phyloP scores from a whole-genome alignment of 2,113 vertebrate genomes.

The Lathamus discolor region DNA sequence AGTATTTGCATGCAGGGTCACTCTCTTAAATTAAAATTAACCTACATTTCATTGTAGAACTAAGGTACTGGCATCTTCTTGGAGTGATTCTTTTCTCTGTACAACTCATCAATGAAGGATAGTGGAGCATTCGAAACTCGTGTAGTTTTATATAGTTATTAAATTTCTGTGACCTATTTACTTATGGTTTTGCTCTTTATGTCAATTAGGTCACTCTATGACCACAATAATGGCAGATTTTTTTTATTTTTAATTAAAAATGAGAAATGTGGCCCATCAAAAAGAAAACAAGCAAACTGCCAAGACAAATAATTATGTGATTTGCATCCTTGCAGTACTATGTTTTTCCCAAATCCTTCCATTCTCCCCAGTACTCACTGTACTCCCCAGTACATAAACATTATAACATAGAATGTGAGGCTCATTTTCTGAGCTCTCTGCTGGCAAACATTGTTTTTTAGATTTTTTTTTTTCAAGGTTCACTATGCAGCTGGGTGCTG shows the following conservation, averaged over 20 bases:
- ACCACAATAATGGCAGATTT: background rate
- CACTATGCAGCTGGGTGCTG: background rate
- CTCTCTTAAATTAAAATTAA: background rate
- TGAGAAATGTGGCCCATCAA: background rate
- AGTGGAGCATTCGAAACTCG: background rate
- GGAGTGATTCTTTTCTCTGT: background rate
- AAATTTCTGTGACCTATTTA: background rate
- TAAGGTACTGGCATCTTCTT: background rate
- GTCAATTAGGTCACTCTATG: background rate
- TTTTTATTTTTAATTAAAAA: background rate
- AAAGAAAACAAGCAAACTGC: background rate
- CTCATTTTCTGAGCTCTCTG: background rate
- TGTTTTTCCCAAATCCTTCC: background rate
- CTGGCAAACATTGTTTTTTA: background rate
- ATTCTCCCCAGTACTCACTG: background rate
- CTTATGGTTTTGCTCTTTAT: background rate
- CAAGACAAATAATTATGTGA: background rate
- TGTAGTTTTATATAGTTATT: background rate
- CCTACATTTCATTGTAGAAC: background rate
- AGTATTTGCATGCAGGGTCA: background rate
- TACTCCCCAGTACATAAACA: background rate
- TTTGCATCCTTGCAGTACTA: background rate
- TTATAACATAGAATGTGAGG: background rate
- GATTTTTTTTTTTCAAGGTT: background rate
- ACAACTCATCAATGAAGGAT: background rate